Percentiles rank a stretch among this genome's conserved stretches.
phyloP scores from a whole-genome alignment of 2,113 vertebrate genomes.

The Lipophrys pholis region DNA sequence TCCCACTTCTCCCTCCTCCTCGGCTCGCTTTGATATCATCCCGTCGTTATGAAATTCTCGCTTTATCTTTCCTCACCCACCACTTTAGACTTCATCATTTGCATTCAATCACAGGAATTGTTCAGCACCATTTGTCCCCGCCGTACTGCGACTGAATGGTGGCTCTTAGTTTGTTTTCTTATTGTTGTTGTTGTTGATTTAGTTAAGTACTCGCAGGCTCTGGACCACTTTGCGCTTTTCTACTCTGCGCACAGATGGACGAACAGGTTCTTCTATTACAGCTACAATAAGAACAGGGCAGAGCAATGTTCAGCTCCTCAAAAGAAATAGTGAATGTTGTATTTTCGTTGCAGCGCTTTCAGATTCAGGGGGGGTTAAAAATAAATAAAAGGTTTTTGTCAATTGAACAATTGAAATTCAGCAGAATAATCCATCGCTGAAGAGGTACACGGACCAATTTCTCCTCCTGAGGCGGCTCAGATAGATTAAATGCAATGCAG shows the following conservation, averaged over 20 bases:
- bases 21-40: not conserved
- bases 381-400: slow-evolving; percentile 29
- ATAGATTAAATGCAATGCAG: slow-evolving; percentile 39
- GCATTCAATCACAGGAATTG: not conserved
- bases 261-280: slow-evolving; percentile 15
- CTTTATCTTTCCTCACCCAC: not conserved
- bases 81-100: not conserved
- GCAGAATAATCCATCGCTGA: slow-evolving; percentile 33
- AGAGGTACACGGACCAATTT: slow-evolving; percentile 21
- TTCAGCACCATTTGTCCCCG: not conserved
- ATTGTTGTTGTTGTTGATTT: not conserved
- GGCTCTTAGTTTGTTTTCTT: not conserved
- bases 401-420: slow-evolving; percentile 20
- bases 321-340: slow-evolving; percentile 25
- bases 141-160: not conserved
- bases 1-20: slow-evolving; percentile 12
- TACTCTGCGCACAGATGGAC: slow-evolving; percentile 10
- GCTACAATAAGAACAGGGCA: not conserved
- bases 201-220: not conserved
- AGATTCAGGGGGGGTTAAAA: not conserved
- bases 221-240: slow-evolving; percentile 8
- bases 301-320: slow-evolving; percentile 28
- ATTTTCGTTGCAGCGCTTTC: slow-evolving; percentile 27
- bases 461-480: slow-evolving; percentile 21
- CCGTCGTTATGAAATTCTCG: slow-evolving; percentile 17